Evolutionary conservation across 2,113 vertebrate genomes (phyloP), one percentile per base, ranked within the genome.

Genomic region (Macaca mulatta): DNA sequence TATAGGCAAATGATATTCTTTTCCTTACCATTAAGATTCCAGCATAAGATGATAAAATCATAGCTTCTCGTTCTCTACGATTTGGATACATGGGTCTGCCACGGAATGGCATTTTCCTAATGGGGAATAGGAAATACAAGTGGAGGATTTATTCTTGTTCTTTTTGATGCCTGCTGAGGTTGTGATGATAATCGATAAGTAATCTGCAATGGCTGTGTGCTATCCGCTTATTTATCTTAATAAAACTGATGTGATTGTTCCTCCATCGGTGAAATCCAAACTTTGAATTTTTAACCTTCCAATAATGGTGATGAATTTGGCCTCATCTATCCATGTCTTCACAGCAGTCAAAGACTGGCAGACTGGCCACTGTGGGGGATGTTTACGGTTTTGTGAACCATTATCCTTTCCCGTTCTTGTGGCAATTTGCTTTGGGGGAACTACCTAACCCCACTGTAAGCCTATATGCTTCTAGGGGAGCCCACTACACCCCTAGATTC

Each of bases 41-140:
- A 89, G 99, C 99, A 67, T 99, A 99, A 57, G 99, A 99, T 20
- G 99, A 99, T 96, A 99, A 98, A 98, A 99, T 99, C 99, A 99
- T 99, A 11, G 99, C 99, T 98, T 99, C 98, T 95, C 99, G 98
- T 93, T 99, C 99, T 85, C 61, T 98, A 22, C 40, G 93, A 72
- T 98, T 98, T 30, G 98, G 99, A 97, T 99, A 99, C 20, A 16
- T 50, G 14, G 95, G 88, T 74, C n/a, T 52, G n/a, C 93, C 95
- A 88, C 0, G 0, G 92, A 95, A 77, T 50, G 97, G 95, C 75
- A 95, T 93, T 95, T 98, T 98, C 96, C 98, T 99, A 84, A 81
- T 22, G 20, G 12, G 43, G 79, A 80, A 97, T 96, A 96, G 67
- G 59, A 97, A 88, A 52, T 50, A 79, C 88, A 20, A 67, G 84